phyloP scores from a whole-genome alignment of 2,888 invertebrate genomes.

The Drosophila silvestris region DNA sequence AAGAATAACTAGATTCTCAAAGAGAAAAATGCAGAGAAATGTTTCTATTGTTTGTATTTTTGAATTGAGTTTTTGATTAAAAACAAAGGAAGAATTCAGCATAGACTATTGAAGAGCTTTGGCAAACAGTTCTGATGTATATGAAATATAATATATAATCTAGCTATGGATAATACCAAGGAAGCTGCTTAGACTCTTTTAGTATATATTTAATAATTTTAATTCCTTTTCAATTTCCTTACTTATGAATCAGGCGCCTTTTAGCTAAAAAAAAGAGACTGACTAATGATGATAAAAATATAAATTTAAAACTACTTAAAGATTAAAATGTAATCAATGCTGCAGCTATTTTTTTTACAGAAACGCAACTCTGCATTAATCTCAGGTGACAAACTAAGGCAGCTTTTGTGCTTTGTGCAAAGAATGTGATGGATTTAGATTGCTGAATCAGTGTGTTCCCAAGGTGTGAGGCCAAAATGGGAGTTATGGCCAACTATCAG shows the following conservation, averaged over 20 bases:
- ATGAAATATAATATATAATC: background rate
- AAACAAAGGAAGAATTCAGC: background rate
- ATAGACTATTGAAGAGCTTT: background rate
- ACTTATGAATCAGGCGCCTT: background rate
- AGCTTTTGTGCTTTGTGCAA: background rate
- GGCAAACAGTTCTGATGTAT: too few species aligned
- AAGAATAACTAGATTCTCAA: background rate
- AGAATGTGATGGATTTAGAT: background rate
- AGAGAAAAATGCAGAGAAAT: background rate
- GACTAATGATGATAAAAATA: background rate
- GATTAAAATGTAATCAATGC: background rate
- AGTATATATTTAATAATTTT: background rate
- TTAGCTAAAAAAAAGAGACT: background rate
- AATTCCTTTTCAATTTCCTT: background rate
- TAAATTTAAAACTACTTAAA: too few species aligned
- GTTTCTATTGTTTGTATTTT: rapidly evolving
- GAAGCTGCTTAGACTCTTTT: background rate
- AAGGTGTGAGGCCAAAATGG: slow-evolving; percentile 15
- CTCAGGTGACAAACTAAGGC: background rate
- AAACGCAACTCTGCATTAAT: background rate
- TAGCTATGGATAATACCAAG: background rate
- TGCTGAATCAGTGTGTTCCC: too few species aligned
- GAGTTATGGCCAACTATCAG: slow-evolving; percentile 56
- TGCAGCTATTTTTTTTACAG: background rate
- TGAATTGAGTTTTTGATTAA: background rate